Conservation (phyloP, 1,140 invertebrate genomes). For the Oncopodura yosiiana region DNA sequence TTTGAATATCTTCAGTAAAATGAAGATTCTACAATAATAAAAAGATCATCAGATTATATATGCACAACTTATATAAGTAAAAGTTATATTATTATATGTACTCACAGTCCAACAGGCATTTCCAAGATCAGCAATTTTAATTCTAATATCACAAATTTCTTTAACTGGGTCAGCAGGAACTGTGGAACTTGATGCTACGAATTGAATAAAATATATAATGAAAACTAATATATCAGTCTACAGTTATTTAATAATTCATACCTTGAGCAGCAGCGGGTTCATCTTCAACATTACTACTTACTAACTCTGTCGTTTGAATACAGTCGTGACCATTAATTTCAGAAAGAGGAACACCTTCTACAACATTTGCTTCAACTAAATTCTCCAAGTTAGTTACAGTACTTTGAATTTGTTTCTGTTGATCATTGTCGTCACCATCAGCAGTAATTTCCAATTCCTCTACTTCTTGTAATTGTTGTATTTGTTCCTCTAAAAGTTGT, state of each 20-base stretch:
- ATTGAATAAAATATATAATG: too few species aligned
- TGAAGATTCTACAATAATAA: constrained; percentile 47
- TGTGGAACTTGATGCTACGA: neutral
- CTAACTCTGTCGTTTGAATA: too few species aligned
- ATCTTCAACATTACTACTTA: neutral
- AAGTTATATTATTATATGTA: constrained; percentile 48
- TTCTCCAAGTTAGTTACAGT: too few species aligned
- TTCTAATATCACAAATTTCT: constrained; percentile 73
- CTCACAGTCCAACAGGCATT: constrained; percentile 99
- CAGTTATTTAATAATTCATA: too few species aligned
- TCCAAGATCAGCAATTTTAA: constrained; percentile 95
- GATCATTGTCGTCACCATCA: neutral
- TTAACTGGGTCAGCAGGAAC: neutral
- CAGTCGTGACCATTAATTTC: too few species aligned
- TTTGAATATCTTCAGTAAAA: constrained; percentile 97
- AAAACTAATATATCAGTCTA: too few species aligned
- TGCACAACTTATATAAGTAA: neutral
- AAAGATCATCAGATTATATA: constrained; percentile 6
- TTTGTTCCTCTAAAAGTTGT: constrained; percentile 51
- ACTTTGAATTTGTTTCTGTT: too few species aligned
- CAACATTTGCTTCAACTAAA: neutral
- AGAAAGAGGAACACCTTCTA: too few species aligned
- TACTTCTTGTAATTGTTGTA: constrained; percentile 42
- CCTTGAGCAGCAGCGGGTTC: neutral
- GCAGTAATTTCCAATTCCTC: neutral